Evolutionary conservation across 2,888 invertebrate genomes (phyloP).

Genomic region (Metopia argyrocephala): DNA sequence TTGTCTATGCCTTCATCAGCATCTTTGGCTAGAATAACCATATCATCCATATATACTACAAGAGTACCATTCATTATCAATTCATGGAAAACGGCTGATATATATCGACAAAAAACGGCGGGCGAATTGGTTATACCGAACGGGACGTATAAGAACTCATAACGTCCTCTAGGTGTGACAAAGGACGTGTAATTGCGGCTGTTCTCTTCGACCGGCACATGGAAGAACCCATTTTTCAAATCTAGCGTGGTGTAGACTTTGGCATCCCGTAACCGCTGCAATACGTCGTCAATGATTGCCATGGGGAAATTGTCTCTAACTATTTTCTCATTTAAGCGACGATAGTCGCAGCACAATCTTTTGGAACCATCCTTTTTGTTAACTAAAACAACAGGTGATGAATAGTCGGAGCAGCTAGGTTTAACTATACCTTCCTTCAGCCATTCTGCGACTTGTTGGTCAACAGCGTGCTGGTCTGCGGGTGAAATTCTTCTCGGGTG

Average conservation of each 20-base stretch:
- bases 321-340: neutral
- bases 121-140: constrained; percentile 49
- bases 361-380: constrained; percentile 11
- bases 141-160: neutral
- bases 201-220: too few relatives aligned
- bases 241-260: too few relatives aligned
- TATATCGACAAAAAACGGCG: constrained; percentile 56
- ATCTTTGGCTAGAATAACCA: constrained; percentile 41
- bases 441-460: constrained; percentile 6
- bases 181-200: too few relatives aligned
- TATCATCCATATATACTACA: constrained; percentile 58
- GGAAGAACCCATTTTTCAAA: too few relatives aligned
- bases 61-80: constrained; percentile 39
- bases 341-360: neutral
- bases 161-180: neutral
- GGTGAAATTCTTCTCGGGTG: neutral
- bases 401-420: neutral
- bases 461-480: constrained; percentile 21
- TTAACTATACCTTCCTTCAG: neutral
- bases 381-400: constrained; percentile 27
- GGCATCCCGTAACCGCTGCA: too few relatives aligned
- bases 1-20: constrained; percentile 9
- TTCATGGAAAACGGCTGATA: constrained; percentile 49
- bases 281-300: neutral
- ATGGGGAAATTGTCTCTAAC: neutral